A percentile compares a stretch with the other conserved stretches of the same genome.
phyloP scores from a whole-genome alignment of 2,888 invertebrate genomes.

The Temnothorax rugatulus region DNA sequence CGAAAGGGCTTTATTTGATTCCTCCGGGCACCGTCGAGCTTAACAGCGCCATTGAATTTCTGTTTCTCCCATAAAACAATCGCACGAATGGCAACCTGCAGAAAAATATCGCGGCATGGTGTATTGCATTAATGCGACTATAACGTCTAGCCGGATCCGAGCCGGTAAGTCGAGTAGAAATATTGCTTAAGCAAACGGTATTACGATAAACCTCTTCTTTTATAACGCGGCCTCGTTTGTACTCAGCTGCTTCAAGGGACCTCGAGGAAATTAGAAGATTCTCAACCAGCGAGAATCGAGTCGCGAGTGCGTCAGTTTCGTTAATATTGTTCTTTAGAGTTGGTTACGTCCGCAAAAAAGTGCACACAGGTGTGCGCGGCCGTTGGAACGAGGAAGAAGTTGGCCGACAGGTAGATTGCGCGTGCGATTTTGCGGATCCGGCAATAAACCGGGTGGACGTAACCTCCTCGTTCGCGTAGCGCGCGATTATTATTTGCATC shows the following conservation, averaged over 20 bases:
- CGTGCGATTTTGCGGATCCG: constrained; percentile 52
- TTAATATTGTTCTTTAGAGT: neutral
- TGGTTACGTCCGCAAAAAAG: neutral
- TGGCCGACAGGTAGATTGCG: constrained; percentile 36
- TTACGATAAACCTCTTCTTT: constrained; percentile 57
- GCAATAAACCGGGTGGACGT: constrained; percentile 68
- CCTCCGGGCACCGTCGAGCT: constrained; percentile 59
- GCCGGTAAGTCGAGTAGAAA: constrained; percentile 44
- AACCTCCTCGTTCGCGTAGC: constrained; percentile 59
- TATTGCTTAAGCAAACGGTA: constrained; percentile 63
- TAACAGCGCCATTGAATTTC: constrained; percentile 73
- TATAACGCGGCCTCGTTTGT: neutral
- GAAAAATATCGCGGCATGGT: constrained; percentile 62
- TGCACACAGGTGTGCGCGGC: neutral
- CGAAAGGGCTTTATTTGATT: constrained; percentile 74
- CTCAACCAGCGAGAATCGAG: constrained; percentile 10
- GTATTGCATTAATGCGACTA: constrained; percentile 25
- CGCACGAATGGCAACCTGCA: constrained; percentile 60
- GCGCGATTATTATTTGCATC: constrained; percentile 73
- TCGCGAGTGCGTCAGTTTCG: neutral
- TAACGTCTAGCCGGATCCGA: constrained; percentile 22
- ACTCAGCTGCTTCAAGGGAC: neutral
- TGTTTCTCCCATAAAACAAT: constrained; percentile 69
- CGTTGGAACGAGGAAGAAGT: neutral
- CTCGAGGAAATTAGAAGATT: constrained; percentile 37